phyloP scores from a whole-genome alignment of 2,888 invertebrate species.

The Monopis laevigella region DNA sequence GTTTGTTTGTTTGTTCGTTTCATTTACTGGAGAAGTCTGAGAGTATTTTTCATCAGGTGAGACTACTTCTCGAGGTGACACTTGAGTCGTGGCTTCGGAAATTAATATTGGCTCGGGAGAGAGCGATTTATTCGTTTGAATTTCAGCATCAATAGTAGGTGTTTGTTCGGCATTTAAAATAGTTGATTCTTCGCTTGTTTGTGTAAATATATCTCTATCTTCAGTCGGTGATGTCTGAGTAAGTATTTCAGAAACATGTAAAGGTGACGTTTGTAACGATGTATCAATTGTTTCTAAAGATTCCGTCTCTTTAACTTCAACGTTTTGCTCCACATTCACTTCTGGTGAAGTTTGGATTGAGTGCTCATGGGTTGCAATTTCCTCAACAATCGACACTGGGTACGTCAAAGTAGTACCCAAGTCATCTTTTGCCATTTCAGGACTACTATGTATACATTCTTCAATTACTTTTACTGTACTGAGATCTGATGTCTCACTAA shows the following conservation, averaged over 20 bases:
- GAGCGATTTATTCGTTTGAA: constrained; percentile 48
- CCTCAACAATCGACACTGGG: constrained; percentile 69
- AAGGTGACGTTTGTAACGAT: constrained; percentile 65
- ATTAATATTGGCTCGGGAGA: constrained; percentile 42
- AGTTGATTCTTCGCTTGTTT: constrained; percentile 39
- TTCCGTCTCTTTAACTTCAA: constrained; percentile 41
- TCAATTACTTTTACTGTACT: constrained; percentile 73
- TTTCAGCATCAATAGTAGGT: constrained; percentile 44
- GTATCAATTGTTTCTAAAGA: constrained; percentile 36
- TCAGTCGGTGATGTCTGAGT: constrained; percentile 71
- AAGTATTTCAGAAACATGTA: constrained; percentile 50
- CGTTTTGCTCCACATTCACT: constrained; percentile 33
- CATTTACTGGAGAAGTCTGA: constrained; percentile 50
- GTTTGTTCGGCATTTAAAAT: constrained; percentile 38
- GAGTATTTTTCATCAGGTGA: constrained; percentile 54
- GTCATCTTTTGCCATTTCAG: constrained; percentile 51
- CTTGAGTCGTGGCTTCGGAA: constrained; percentile 65
- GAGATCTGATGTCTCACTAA: constrained; percentile 67
- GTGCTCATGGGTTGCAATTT: constrained; percentile 64
- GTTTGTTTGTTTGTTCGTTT: constrained; percentile 27
- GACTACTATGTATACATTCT: constrained; percentile 67
- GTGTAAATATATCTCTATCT: constrained; percentile 46
- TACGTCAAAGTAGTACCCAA: constrained; percentile 64
- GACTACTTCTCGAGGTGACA: constrained; percentile 45
- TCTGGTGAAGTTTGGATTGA: constrained; percentile 70